Evolutionary conservation across 2,797 vertebrate species (phyloP).

Genomic region (Siniperca scherzeri): DNA sequence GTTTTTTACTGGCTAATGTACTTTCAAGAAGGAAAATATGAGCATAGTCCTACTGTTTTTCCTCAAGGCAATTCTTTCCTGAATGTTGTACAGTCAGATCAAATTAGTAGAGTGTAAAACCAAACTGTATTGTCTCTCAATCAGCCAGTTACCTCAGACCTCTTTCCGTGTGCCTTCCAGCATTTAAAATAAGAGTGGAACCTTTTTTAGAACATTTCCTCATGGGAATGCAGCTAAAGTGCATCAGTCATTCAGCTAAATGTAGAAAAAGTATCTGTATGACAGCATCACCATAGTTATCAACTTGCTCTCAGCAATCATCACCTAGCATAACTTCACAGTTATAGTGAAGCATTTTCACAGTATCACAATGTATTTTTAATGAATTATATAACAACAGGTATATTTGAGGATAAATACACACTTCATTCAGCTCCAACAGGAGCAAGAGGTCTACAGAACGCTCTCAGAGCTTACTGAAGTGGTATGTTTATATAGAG

Average conservation of each 20-base stretch:
- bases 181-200: constrained; percentile 25
- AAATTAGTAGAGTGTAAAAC: constrained; percentile 38
- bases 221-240: constrained; percentile 1
- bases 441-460: constrained; percentile 17
- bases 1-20: constrained; percentile 2
- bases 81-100: constrained; percentile 32
- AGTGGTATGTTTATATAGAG: constrained; percentile 4
- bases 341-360: constrained; percentile 31
- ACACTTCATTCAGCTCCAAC: constrained; percentile 1
- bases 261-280: constrained; percentile 20
- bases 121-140: constrained; percentile 36
- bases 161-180: constrained; percentile 23
- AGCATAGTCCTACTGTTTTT: not conserved
- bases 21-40: constrained; percentile 6
- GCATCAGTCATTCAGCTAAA: constrained; percentile 25
- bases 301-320: constrained; percentile 28
- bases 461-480: constrained; percentile 19
- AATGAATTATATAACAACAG: constrained; percentile 1
- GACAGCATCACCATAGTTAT: constrained; percentile 37
- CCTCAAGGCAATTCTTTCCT: constrained; percentile 22
- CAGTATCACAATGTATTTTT: constrained; percentile 30
- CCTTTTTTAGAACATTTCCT: constrained; percentile 14
- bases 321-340: constrained; percentile 38
- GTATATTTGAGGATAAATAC: constrained; percentile 1
- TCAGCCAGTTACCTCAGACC: constrained; percentile 19